phyloP scores from a whole-genome alignment of 2,888 invertebrate genomes.

The Laspeyria flexula region DNA sequence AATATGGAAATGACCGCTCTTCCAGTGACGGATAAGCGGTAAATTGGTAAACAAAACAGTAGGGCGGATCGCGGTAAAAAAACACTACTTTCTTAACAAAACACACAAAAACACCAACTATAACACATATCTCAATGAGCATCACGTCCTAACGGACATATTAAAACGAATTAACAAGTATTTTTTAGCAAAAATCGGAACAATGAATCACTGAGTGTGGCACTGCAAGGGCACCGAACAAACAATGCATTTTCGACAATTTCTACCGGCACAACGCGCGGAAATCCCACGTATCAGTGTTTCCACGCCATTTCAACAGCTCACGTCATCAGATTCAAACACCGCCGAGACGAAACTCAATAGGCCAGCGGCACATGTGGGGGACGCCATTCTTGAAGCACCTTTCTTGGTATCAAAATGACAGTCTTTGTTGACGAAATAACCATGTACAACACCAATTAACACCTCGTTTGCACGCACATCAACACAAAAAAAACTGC shows the following conservation, averaged over 20 bases:
- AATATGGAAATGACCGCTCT: slow-evolving; percentile 28
- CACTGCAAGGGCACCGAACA: slow-evolving; percentile 62
- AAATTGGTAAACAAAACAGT: slow-evolving; percentile 80
- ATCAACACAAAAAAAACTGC: slow-evolving; percentile 62
- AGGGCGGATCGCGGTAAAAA: slow-evolving; percentile 55
- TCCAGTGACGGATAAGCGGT: slow-evolving; percentile 52
- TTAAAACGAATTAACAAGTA: slow-evolving; percentile 52
- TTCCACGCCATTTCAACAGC: slow-evolving; percentile 62
- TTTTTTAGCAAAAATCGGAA: slow-evolving; percentile 69
- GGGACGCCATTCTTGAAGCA: slow-evolving; percentile 91
- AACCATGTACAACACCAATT: slow-evolving; percentile 72
- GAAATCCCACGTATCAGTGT: slow-evolving; percentile 57
- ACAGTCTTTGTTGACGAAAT: slow-evolving; percentile 84
- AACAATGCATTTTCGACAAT: slow-evolving; percentile 50
- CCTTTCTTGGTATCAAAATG: slow-evolving; percentile 88
- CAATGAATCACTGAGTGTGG: slow-evolving; percentile 82
- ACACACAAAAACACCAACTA: slow-evolving; percentile 22
- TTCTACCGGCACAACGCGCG: slow-evolving; percentile 54
- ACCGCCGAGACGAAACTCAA: slow-evolving; percentile 74
- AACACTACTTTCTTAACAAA: slow-evolving; percentile 31
- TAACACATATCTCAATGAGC: slow-evolving; percentile 26
- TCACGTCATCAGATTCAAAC: slow-evolving; percentile 76
- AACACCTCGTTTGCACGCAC: slow-evolving; percentile 68
- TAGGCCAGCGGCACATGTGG: slow-evolving; percentile 88
- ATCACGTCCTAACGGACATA: slow-evolving; percentile 30